Evolutionary conservation across 2,888 invertebrate genomes (phyloP), one percentile per base, ranked within the genome.

Genomic region (Protophormia terraenovae): DNA sequence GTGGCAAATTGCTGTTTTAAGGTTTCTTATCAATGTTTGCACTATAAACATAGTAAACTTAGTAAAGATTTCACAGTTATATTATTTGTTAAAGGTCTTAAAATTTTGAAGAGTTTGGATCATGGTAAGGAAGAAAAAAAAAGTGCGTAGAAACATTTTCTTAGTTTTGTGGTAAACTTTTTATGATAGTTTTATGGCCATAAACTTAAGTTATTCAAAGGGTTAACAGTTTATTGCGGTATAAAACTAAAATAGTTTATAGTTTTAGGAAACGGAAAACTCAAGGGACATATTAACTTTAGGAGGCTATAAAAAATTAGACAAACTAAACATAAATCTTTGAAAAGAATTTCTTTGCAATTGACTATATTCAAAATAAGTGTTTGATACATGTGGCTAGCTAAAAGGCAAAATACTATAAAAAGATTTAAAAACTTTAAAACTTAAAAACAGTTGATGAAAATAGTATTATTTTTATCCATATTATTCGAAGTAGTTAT

Each of bases 91-190:
- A 38, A 50, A 50, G 50, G 50, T 66, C n/a, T 47, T 10, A 32
- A 24, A n/a, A 16, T 35, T 66, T 66, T 27, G n/a, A 41, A 27
- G 38, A 16, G 50, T 38, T 75, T 64, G 22, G n/a, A 66, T 55
- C 29, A 53, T 10, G 24, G 45, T 38, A 14, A 14, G 24, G 66
- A 14, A 66, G 19, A 7, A 2, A 19, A 24, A 24, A 53, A 53
- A 12, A 53, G 5, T 14, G 14, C 19, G 1, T 16, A 3, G 22
- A 19, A 38, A 50, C 50, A 53, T 14, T 24, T 53, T 55, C n/a
- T 55, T n/a, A 62, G 12, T 60, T 32, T 72, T 73, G 16, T 32
- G 29, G 19, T 32, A 32, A 16, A 47, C 6, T 27, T 24, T 53
- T 55, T 55, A 55, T 55, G 24, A 55, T 24, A 5, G 14, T 27